Evolutionary conservation across 2,113 vertebrate species (phyloP), one percentile per base, ranked within the genome.

Genomic region (Illadopsis cleaveri): DNA sequence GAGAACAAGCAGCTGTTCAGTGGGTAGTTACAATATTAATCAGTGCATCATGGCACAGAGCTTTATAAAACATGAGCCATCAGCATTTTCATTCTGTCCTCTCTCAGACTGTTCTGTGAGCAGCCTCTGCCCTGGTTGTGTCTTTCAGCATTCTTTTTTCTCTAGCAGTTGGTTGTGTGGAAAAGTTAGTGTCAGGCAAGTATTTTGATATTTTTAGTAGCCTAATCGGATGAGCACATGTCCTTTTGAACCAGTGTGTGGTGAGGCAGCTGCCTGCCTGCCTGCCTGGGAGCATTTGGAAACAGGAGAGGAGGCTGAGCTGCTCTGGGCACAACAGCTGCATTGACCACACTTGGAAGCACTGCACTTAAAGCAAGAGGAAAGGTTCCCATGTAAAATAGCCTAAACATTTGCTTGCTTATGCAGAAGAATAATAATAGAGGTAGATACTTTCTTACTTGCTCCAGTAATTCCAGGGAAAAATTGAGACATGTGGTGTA

Each of bases 121-220:
- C 38, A 77, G 40, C 31, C 69, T 57, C 78, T 91, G 86, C 50
- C 81, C 69, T 70, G 64, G 53, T 77, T 38, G 65, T 89, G 73
- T 96, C 86, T 95, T 81, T 78, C 77, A 30, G 25, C 51, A n/a
- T 81, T 82, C 71, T 51, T 93, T 71, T 42, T 68, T 35, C 62
- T 73, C 9, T 69, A 53, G 72, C 60, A 90, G 82, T 84, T 89
- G 88, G 85, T 81, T 90, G 48, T 42, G 11, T 76, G 76, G 80
- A 90, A 58, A 93, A 95, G 65, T 89, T 83, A 81, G 72, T 33
- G 45, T 90, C 78, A 61, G 64, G 72, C 85, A 89, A 94, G 86
- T 68, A 30, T 70, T 47, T 27, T 27, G 92, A 1, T 97, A 96
- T 97, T 96, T 97, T 97, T 97, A 96, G 96, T 75, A 89, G 82